Percentiles rank a stretch among this genome's conserved stretches.
Conservation (phyloP, 2,113 vertebrate genomes). For the Oryzias javanicus region DNA sequence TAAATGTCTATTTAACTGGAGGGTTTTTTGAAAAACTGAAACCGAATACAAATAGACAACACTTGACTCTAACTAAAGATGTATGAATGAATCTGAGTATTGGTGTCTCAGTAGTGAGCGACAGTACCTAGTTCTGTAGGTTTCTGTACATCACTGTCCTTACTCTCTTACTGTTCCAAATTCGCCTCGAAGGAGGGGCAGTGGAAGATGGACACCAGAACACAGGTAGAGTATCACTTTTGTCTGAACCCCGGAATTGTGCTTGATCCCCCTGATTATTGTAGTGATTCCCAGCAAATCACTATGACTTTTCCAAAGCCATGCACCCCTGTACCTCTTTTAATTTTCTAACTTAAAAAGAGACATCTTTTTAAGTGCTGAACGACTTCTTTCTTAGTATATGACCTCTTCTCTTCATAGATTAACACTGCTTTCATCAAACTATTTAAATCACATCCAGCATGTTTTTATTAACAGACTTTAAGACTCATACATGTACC, state of each 20-base stretch:
- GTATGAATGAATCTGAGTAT: constrained; percentile 25
- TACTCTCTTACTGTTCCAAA: constrained; percentile 84
- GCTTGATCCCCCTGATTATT: constrained; percentile 37
- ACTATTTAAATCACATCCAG: constrained; percentile 45
- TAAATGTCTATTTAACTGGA: constrained; percentile 17
- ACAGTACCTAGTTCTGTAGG: constrained; percentile 53
- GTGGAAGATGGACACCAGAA: constrained; percentile 88
- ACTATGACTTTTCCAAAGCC: constrained; percentile 21
- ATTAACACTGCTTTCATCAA: constrained; percentile 33
- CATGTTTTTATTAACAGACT: constrained; percentile 38
- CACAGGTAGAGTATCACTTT: constrained; percentile 88
- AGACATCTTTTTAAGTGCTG: constrained; percentile 69
- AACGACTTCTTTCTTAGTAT: constrained; percentile 44
- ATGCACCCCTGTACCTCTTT: constrained; percentile 12
- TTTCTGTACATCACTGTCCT: constrained; percentile 67
- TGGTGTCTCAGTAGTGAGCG: constrained; percentile 47
- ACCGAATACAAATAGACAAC: constrained; percentile 8
- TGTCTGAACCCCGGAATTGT: constrained; percentile 55
- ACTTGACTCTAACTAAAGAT: constrained; percentile 17
- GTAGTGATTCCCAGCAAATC: constrained; percentile 38
- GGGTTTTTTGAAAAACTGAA: constrained; percentile 14
- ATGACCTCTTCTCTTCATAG: constrained; percentile 43
- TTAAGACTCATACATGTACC: constrained; percentile 39
- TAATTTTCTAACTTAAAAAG: constrained; percentile 65
- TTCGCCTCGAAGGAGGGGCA: constrained; percentile 87